Base-by-base conservation (phyloP, 2,113 vertebrate genomes). In the Ifrita kowaldi region DNA sequence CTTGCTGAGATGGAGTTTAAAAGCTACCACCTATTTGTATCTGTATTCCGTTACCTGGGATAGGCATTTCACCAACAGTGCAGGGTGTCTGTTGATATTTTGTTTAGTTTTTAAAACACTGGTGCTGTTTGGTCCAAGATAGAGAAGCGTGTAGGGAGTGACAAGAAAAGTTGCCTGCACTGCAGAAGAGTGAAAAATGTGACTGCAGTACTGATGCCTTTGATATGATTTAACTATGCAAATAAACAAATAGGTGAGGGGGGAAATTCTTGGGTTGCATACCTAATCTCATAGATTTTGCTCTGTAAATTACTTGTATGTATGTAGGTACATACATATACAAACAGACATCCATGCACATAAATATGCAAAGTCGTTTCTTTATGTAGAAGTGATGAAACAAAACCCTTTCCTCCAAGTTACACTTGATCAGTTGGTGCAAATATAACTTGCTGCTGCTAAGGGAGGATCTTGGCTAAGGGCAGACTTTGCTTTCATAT, bases 191-290 rank as follows among this genome's bases (percentile, higher is more conserved):
- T 78, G 88, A 80, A 86, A 90, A 87, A 93, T 2, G 6, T 84
- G 88, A 82, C 71, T 96, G 90, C 71, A 55, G 86, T 94, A 78
- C 86, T n/a, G 92, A 95, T 95, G 82, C 91, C 94, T 97, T 96
- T 96, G 95, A 80, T 59, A 56, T 20, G 77, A 56, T 63, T 79
- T 93, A 90, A 83, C 95, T 87, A 89, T 95, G 94, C 88, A 78
- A 96, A 91, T 93, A 76, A 50, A 93, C 92, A 64, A 83, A 90
- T 92, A 95, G 96, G 94, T 95, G 93, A 81, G 33, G 79, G 81
- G 63, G 28, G 44, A 65, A 81, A 32, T 70, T 92, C 89, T 86
- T 82, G 82, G 80, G 55, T 88, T 96, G 86, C 50, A 18, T 74
- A 93, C 47, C 65, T 97, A 37, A 80, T 89, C 41, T 86, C 63